phyloP scores from a whole-genome alignment of 2,797 vertebrate species.

The Acrossocheilus fasciatus region DNA sequence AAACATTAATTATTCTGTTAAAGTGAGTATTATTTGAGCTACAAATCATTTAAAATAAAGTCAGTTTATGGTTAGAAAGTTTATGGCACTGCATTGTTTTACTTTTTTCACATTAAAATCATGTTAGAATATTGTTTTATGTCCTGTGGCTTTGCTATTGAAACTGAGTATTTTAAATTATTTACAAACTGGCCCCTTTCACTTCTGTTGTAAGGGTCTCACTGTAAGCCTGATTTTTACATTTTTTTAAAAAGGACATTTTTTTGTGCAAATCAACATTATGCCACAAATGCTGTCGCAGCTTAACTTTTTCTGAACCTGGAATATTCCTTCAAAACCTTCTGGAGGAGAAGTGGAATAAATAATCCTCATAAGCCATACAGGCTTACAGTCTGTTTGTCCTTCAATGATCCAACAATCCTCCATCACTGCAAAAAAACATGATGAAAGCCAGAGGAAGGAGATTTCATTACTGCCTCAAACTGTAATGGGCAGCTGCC shows the following conservation, averaged over 20 bases:
- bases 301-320: not conserved
- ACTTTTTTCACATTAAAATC: not conserved
- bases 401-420: constrained; percentile 42
- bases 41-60: not conserved
- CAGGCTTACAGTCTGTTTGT: constrained; percentile 40
- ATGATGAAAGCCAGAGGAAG: not conserved
- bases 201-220: not conserved
- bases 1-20: not conserved
- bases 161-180: not conserved
- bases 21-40: not conserved
- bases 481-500: constrained; percentile 87
- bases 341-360: constrained; percentile 4
- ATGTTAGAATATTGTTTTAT: not conserved
- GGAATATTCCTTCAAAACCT: constrained; percentile 13
- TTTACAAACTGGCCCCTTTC: not conserved
- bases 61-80: not conserved
- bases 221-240: not conserved
- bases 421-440: constrained; percentile 4
- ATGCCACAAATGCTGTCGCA: not conserved
- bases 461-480: constrained; percentile 66
- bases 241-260: not conserved
- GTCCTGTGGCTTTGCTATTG: not conserved
- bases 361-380: constrained; percentile 26
- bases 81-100: not conserved
- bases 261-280: not conserved